phyloP scores from a whole-genome alignment of 2,888 invertebrate species.

The Eurytoma californica region DNA sequence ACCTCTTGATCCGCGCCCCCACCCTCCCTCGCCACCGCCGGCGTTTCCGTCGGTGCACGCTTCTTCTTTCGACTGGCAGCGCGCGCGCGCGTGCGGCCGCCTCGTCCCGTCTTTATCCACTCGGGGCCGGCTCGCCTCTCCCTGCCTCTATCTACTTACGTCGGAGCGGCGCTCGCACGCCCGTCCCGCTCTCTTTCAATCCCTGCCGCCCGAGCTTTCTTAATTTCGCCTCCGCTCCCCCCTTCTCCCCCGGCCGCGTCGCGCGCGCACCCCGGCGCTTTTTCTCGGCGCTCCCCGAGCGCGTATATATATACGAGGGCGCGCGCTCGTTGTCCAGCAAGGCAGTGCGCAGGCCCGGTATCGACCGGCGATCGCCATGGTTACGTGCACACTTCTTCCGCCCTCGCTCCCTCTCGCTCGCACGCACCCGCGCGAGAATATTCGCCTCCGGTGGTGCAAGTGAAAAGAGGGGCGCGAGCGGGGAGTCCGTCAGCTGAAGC shows the following conservation, averaged over 20 bases:
- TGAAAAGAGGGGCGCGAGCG: slow-evolving; percentile 34
- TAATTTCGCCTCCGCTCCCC: slow-evolving; percentile 12
- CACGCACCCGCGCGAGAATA: slow-evolving; percentile 12
- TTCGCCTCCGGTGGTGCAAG: slow-evolving; percentile 20
- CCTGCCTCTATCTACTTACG: background rate
- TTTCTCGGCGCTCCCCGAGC: background rate
- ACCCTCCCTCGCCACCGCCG: background rate
- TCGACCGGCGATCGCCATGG: slow-evolving; percentile 73
- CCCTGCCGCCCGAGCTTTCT: slow-evolving; percentile 25
- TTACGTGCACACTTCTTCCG: slow-evolving; percentile 60
- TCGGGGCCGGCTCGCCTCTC: background rate
- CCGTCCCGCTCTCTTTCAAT: background rate
- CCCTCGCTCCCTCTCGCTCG: background rate
- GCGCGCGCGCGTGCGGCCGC: background rate
- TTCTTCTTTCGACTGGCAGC: slow-evolving; percentile 4
- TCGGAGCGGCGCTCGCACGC: background rate
- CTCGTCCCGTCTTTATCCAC: slow-evolving; percentile 13
- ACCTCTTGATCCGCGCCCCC: background rate
- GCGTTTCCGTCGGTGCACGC: background rate
- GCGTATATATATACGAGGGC: background rate
- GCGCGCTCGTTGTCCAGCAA: no score
- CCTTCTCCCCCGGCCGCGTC: background rate
- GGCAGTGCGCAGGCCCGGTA: slow-evolving; percentile 67
- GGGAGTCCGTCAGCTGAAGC: slow-evolving; percentile 25
- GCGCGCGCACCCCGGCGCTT: background rate